These are phyloP conservation scores for Lasioglossum baleicum DNA, from an alignment of 1,140 invertebrate species.

Conservation along the genomic window DNA sequence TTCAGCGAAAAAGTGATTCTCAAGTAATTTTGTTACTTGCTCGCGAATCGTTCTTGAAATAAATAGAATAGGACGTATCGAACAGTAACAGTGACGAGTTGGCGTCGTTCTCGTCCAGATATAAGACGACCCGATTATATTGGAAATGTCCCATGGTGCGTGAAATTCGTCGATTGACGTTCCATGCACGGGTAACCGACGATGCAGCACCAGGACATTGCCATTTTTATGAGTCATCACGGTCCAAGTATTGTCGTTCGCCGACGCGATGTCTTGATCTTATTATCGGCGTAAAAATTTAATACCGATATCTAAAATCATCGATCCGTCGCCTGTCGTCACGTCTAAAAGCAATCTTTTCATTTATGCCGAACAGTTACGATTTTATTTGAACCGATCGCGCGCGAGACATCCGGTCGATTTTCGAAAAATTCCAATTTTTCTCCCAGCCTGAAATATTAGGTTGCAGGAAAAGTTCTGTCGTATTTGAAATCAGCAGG, in stretches of 20 bases:
- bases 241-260: background rate
- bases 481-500: too few relatives aligned
- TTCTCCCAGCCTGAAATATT: too few relatives aligned
- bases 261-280: background rate
- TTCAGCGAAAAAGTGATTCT: too few relatives aligned
- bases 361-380: too few relatives aligned
- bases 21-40: background rate
- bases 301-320: slow-evolving; percentile 3
- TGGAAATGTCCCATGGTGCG: background rate
- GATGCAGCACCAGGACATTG: background rate
- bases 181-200: background rate
- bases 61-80: background rate
- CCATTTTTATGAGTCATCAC: slow-evolving; percentile 2
- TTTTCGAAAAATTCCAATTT: too few relatives aligned
- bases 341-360: too few relatives aligned
- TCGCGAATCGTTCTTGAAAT: background rate
- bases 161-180: slow-evolving; percentile 3
- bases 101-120: background rate
- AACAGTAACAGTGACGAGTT: background rate
- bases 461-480: too few relatives aligned
- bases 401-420: too few relatives aligned
- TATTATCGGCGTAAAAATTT: slow-evolving; percentile 4
- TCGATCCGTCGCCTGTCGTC: too few relatives aligned
- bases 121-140: slow-evolving; percentile 4
- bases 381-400: too few relatives aligned